Conservation (phyloP, 2,797 vertebrate genomes). For the Stomatorhinus walkeri region DNA sequence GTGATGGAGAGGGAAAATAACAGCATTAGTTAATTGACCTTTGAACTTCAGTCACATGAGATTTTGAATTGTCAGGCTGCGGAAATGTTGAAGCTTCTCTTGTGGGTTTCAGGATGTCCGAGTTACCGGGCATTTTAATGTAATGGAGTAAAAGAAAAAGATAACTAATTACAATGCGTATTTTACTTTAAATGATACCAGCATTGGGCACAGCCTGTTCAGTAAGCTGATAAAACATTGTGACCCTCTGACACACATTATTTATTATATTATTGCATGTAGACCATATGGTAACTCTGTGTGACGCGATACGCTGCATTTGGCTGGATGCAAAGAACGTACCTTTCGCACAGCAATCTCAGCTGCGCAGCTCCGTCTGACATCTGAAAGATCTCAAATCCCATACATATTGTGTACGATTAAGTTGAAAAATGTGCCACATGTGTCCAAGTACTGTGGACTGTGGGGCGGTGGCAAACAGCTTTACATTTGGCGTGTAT, state of each 20-base stretch:
- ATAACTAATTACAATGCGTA: neutral
- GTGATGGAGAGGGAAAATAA: slow-evolving; percentile 24
- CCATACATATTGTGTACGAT: neutral
- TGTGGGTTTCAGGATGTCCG: slow-evolving; percentile 28
- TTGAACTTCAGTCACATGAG: slow-evolving; percentile 27
- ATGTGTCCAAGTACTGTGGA: neutral
- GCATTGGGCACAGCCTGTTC: neutral
- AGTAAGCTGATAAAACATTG: neutral
- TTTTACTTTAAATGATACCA: neutral
- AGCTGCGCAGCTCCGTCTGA: neutral
- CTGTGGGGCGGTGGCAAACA: neutral
- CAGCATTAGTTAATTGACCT: slow-evolving; percentile 40
- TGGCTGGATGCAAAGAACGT: neutral
- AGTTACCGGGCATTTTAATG: neutral
- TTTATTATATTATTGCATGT: neutral
- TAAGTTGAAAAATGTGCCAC: neutral
- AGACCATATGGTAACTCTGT: slow-evolving; percentile 7
- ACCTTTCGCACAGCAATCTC: neutral
- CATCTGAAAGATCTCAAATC: neutral
- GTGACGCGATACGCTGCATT: neutral
- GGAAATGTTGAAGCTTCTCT: slow-evolving; percentile 9
- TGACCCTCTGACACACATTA: neutral
- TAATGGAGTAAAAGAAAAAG: neutral
- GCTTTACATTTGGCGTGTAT: too few relatives aligned
- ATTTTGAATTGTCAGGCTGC: slow-evolving; percentile 21